A percentile compares a stretch with the other conserved stretches of the same genome.
Conservation (phyloP, 2,888 invertebrate genomes). For the Lepidonotus clava region DNA sequence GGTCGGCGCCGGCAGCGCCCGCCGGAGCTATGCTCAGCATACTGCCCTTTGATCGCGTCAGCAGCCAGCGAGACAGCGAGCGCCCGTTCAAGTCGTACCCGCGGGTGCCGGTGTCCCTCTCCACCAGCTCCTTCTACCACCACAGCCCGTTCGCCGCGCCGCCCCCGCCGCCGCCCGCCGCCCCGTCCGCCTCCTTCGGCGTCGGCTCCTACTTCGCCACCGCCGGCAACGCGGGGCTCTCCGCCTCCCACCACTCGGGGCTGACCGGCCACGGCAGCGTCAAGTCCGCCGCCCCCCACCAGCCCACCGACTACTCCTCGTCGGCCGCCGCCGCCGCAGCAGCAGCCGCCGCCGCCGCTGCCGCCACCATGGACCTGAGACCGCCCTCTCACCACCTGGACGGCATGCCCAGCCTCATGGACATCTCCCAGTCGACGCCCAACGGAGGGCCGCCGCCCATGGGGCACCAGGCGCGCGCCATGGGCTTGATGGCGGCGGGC, state of each 20-base stretch:
- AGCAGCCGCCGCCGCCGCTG: background rate
- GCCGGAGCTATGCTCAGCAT: slow-evolving; percentile 58
- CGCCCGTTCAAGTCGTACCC: slow-evolving; percentile 65
- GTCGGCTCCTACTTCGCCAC: slow-evolving; percentile 46
- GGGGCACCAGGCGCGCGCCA: background rate
- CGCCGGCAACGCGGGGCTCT: too few species aligned
- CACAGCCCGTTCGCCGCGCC: slow-evolving; percentile 39
- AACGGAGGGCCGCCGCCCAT: background rate
- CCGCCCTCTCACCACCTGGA: slow-evolving; percentile 16
- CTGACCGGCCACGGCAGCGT: background rate
- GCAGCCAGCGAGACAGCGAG: slow-evolving; percentile 58
- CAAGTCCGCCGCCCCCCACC: background rate
- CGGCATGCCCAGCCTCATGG: slow-evolving; percentile 44
- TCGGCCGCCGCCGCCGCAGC: background rate
- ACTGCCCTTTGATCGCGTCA: slow-evolving; percentile 57
- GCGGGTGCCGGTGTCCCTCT: slow-evolving; percentile 49
- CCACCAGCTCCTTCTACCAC: slow-evolving; percentile 48
- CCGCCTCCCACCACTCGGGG: background rate
- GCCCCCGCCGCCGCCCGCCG: slow-evolving; percentile 28
- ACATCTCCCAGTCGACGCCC: slow-evolving; percentile 51
- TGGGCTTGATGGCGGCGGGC: background rate
- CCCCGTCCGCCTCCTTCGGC: slow-evolving; percentile 34
- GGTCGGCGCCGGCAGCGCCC: slow-evolving; percentile 48
- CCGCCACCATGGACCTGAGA: slow-evolving; percentile 46
- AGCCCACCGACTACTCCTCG: background rate